Percentiles rank a stretch among this genome's conserved stretches.
These are phyloP conservation scores for Syndactyla subalaris DNA, from an alignment of 2,797 vertebrate species.

Conservation along the genomic window DNA sequence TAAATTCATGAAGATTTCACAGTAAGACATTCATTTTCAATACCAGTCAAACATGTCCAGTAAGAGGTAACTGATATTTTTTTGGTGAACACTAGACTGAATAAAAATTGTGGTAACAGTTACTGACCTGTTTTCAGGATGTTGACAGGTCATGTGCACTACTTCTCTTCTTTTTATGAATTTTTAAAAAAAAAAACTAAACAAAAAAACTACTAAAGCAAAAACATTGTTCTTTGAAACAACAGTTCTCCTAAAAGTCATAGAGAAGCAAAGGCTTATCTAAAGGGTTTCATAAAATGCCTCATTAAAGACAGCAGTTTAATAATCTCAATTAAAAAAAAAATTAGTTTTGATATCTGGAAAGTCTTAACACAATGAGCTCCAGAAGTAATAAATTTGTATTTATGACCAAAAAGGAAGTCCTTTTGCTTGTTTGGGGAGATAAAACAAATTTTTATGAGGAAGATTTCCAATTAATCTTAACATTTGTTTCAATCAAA, in stretches of 20 bases:
- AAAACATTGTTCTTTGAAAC: not conserved
- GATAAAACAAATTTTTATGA: not conserved
- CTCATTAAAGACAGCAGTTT: not conserved
- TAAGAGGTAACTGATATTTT: not conserved
- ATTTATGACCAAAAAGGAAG: not conserved
- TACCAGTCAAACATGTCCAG: not conserved
- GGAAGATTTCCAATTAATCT: not conserved
- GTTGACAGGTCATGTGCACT: not conserved
- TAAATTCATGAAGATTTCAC: not conserved
- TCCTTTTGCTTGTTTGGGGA: not conserved
- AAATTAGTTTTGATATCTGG: not conserved
- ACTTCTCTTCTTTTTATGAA: not conserved
- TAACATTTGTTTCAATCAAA: not conserved
- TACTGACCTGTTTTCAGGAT: not conserved
- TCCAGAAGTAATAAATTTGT: not conserved
- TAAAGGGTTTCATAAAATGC: not conserved
- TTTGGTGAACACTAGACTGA: not conserved
- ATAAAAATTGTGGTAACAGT: not conserved
- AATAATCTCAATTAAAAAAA: not conserved
- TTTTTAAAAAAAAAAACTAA: not conserved
- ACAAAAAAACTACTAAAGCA: fast-evolving
- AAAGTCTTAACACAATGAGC: not conserved
- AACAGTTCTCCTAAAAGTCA: not conserved
- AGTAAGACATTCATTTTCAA: not conserved
- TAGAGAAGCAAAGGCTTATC: not conserved